Evolutionary conservation across 2,797 vertebrate genomes (phyloP).

Genomic region (Channallabes apus): DNA sequence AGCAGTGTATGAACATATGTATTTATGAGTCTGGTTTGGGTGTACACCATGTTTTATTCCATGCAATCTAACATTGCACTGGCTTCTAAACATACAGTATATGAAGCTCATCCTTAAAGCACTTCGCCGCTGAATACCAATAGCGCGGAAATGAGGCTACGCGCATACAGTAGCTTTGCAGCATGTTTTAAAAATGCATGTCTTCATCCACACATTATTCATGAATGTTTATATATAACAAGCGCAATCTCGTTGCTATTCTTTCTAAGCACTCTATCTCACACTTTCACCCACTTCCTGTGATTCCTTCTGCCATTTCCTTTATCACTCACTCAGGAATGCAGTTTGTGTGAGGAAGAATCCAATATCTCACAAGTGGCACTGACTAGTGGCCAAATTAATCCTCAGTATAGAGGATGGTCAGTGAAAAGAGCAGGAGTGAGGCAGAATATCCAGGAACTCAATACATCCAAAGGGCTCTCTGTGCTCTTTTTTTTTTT

Average conservation of each 20-base stretch:
- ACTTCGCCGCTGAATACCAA: background rate
- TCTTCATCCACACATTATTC: background rate
- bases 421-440: constrained; percentile 51
- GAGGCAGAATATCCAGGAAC: constrained; percentile 53
- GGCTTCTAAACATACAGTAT: background rate
- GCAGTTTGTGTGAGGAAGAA: constrained; percentile 39
- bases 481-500: constrained; percentile 25
- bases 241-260: background rate
- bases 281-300: no score
- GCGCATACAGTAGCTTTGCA: background rate
- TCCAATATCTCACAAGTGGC: constrained; percentile 58
- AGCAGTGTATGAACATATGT: background rate
- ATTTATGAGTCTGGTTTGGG: background rate
- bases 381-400: constrained; percentile 65
- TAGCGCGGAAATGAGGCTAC: background rate
- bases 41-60: background rate
- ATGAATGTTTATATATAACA: constrained; percentile 1
- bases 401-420: constrained; percentile 58
- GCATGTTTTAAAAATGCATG: background rate
- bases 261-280: background rate
- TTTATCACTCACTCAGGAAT: constrained; percentile 25
- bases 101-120: constrained; percentile 7
- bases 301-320: no score
- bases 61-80: background rate
- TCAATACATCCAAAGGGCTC: constrained; percentile 62